Percentiles rank a stretch among this genome's conserved stretches.
These are phyloP conservation scores for Dallia pectoralis DNA, from an alignment of 2,797 vertebrate genomes.

Conservation along the genomic window DNA sequence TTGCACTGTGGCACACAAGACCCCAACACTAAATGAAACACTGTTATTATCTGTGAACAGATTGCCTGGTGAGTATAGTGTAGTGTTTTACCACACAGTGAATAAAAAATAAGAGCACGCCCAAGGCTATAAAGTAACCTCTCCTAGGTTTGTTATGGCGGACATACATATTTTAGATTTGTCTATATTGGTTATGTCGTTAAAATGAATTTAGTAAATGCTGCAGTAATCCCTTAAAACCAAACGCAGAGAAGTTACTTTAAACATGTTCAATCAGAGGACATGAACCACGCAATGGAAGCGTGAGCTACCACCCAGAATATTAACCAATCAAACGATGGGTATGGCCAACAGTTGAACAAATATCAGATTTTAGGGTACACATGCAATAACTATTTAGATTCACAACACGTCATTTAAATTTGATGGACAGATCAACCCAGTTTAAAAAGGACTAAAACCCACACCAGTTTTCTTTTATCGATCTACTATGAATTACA, in stretches of 20 bases:
- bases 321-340: neutral
- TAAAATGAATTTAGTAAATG: neutral
- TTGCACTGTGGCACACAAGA: slow-evolving; percentile 34
- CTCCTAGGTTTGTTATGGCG: neutral
- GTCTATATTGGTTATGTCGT: neutral
- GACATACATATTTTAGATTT: neutral
- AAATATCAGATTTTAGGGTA: neutral
- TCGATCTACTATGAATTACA: neutral
- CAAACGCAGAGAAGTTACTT: neutral
- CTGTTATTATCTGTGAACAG: slow-evolving; percentile 41
- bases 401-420: neutral
- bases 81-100: neutral
- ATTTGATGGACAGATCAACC: neutral
- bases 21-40: slow-evolving; percentile 46
- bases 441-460: neutral
- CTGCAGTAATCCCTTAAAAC: no score
- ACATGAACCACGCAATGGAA: neutral
- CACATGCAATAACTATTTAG: neutral
- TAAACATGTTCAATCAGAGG: slow-evolving; percentile 1
- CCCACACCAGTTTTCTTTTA: neutral
- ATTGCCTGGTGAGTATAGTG: slow-evolving; percentile 15
- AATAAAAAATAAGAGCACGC: neutral
- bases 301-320: neutral
- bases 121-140: neutral
- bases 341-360: neutral